phyloP scores from a whole-genome alignment of 2,797 vertebrate species.

The Rhinophrynus dorsalis region DNA sequence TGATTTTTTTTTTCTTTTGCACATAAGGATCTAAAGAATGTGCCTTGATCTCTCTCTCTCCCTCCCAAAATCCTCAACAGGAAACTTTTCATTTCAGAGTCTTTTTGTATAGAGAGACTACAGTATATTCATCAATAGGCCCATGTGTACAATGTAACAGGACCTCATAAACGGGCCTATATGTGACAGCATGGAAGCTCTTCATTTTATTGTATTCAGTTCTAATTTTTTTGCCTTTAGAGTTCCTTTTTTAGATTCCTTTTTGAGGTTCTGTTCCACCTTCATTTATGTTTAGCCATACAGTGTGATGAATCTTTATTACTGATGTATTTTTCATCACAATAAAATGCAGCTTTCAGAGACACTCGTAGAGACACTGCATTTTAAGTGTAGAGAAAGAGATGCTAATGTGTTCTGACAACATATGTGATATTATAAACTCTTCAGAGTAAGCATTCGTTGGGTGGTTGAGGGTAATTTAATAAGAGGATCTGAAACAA shows the following conservation, averaged over 20 bases:
- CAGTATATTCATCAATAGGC: too few relatives aligned
- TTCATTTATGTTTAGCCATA: too few relatives aligned
- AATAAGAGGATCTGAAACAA: too few relatives aligned
- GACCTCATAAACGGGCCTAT: background rate
- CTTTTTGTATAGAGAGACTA: too few relatives aligned
- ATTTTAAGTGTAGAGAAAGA: background rate
- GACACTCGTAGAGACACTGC: background rate
- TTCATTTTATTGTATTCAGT: too few relatives aligned
- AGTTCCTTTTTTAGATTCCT: too few relatives aligned
- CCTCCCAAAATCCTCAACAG: constrained; percentile 3
- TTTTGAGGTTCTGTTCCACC: too few relatives aligned
- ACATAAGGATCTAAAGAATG: constrained; percentile 27
- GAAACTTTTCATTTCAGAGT: constrained; percentile 12
- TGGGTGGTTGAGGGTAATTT: too few relatives aligned
- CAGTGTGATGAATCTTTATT: background rate
- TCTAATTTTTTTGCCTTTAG: too few relatives aligned
- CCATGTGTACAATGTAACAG: background rate
- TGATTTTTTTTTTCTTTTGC: constrained; percentile 50
- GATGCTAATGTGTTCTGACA: background rate
- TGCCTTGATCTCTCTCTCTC: constrained; percentile 4
- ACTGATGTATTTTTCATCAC: background rate
- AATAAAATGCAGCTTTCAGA: background rate
- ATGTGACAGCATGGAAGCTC: background rate
- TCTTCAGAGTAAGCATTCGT: background rate
- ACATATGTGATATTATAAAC: background rate